A percentile compares a stretch with the other conserved stretches of the same genome.
Evolutionary conservation across 2,888 invertebrate species (phyloP).

Genomic region (Cantharis nigra): DNA sequence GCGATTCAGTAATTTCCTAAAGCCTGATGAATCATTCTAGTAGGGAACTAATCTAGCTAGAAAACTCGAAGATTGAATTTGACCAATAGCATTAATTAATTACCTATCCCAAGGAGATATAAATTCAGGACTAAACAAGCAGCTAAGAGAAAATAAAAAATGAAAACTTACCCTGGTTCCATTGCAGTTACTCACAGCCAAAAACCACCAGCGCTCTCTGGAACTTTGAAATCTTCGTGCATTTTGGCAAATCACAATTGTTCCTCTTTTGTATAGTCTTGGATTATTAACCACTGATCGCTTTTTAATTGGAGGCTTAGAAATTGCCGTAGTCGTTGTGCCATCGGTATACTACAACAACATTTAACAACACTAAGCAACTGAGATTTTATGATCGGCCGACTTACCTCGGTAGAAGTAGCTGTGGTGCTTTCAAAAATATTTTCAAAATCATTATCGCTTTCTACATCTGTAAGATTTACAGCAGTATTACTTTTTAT

Average conservation of each 20-base stretch:
- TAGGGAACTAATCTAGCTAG: too few relatives aligned
- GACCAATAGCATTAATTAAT: too few relatives aligned
- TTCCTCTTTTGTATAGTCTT: constrained; percentile 42
- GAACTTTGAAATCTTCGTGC: constrained; percentile 76
- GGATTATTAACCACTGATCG: constrained; percentile 51
- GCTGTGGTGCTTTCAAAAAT: not conserved
- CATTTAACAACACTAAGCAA: not conserved
- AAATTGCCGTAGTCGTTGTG: not conserved
- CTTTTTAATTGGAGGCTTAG: constrained; percentile 41
- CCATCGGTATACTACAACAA: not conserved
- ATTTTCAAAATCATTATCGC: not conserved
- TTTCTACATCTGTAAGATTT: not conserved
- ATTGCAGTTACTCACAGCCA: constrained; percentile 83
- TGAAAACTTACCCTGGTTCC: constrained; percentile 60
- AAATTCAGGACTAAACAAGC: too few relatives aligned
- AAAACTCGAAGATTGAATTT: too few relatives aligned
- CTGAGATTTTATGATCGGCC: not conserved
- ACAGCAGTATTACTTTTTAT: not conserved
- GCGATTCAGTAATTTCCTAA: too few relatives aligned
- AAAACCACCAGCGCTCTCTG: constrained; percentile 93
- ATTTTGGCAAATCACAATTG: constrained; percentile 64
- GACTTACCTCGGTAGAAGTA: not conserved
- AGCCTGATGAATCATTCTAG: too few relatives aligned
- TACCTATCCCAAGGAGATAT: too few relatives aligned
- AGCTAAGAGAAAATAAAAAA: not conserved